These are phyloP conservation scores for Drosophila crucigera DNA, from an alignment of 2,888 invertebrate genomes.

Conservation along the genomic window DNA sequence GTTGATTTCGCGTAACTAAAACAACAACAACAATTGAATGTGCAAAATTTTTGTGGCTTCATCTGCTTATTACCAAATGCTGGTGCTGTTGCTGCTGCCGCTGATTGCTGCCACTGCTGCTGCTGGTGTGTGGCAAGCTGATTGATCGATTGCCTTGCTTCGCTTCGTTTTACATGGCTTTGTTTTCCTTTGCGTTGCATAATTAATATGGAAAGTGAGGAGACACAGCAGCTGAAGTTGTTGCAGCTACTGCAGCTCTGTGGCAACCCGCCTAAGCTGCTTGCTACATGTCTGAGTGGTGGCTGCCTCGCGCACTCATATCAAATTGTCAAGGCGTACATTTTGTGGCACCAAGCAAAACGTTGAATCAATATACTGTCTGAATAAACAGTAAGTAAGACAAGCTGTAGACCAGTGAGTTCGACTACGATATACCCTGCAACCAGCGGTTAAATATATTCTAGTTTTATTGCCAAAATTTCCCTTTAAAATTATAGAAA, in stretches of 20 bases:
- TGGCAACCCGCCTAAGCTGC: constrained; percentile 50
- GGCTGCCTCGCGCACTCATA: constrained; percentile 32
- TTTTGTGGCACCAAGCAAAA: constrained; percentile 47
- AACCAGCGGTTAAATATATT: background rate
- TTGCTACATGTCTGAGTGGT: constrained; percentile 53
- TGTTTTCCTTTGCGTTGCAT: constrained; percentile 66
- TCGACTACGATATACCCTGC: background rate
- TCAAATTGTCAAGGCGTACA: constrained; percentile 68
- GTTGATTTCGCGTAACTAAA: constrained; percentile 62
- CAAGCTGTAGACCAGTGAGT: background rate
- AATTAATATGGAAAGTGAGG: constrained; percentile 73
- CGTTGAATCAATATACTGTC: constrained; percentile 57
- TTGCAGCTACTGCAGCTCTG: constrained; percentile 21
- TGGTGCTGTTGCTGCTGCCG: constrained; percentile 34
- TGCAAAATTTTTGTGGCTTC: constrained; percentile 75
- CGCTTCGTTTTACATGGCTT: constrained; percentile 10
- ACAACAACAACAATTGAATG: constrained; percentile 34
- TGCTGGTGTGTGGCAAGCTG: constrained; percentile 65
- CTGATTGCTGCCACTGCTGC: constrained; percentile 19
- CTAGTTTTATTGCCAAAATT: background rate
- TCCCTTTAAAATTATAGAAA: background rate
- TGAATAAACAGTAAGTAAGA: constrained; percentile 15
- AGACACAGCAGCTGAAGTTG: constrained; percentile 36
- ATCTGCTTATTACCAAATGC: constrained; percentile 72
- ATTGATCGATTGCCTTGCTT: constrained; percentile 69